Conservation (phyloP, 2,888 invertebrate genomes). For the Sminthurides aquaticus region DNA sequence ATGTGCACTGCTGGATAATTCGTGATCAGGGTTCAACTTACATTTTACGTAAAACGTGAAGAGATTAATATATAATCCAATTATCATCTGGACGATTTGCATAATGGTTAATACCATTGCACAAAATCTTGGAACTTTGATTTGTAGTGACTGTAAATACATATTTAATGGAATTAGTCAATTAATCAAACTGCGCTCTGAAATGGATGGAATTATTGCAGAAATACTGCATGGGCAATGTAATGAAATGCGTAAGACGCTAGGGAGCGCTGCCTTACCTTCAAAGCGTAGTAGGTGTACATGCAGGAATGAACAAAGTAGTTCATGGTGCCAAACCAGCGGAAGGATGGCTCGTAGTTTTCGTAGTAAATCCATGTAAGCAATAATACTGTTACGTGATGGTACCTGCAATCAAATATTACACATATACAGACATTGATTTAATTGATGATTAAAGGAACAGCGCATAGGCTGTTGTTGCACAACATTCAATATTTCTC, state of each 20-base stretch:
- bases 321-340: constrained; percentile 38
- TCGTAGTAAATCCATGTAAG: constrained; percentile 38
- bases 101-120: constrained; percentile 39
- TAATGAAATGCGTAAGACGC: too few relatives aligned
- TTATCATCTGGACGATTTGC: constrained; percentile 41
- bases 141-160: constrained; percentile 29
- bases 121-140: constrained; percentile 35
- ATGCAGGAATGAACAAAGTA: constrained; percentile 37
- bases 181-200: not conserved
- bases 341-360: constrained; percentile 34
- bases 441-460: too few relatives aligned
- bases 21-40: too few relatives aligned
- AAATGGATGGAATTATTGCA: too few relatives aligned
- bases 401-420: constrained; percentile 30
- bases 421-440: too few relatives aligned
- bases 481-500: too few relatives aligned
- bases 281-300: constrained; percentile 32
- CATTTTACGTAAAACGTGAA: constrained; percentile 37
- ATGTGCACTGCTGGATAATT: too few relatives aligned
- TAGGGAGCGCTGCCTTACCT: constrained; percentile 23
- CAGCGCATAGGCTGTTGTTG: too few relatives aligned
- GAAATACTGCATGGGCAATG: too few relatives aligned
- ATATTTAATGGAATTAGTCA: not conserved
- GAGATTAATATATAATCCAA: constrained; percentile 38
- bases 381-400: constrained; percentile 36